Conservation (phyloP, 2,113 vertebrate genomes). For the Trichomycterus rosablanca region DNA sequence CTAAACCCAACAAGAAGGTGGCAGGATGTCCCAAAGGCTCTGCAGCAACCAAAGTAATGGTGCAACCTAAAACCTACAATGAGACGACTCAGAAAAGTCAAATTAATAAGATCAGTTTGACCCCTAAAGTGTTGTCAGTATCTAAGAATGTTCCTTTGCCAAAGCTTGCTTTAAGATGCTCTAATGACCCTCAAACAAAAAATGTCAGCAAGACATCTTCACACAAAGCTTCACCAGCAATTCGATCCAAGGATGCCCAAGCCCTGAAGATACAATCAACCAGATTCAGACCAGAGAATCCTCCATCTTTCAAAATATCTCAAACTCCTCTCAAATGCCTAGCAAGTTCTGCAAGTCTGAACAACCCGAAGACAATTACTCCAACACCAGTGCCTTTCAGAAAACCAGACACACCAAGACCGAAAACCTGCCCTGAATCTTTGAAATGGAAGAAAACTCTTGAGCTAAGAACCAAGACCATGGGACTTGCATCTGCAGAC, state of each 20-base stretch:
- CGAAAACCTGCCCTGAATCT: slow-evolving; percentile 1
- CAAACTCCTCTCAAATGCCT: neutral
- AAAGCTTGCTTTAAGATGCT: neutral
- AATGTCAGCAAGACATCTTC: neutral
- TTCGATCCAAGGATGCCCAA: too few species aligned
- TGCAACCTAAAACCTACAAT: neutral
- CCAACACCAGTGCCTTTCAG: neutral
- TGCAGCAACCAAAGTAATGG: neutral
- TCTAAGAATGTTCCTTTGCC: neutral
- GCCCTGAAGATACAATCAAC: neutral
- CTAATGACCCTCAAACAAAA: neutral
- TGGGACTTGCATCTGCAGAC: neutral
- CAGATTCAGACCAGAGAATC: neutral
- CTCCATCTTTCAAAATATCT: neutral
- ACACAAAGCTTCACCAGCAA: neutral
- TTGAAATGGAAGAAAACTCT: slow-evolving; percentile 12
- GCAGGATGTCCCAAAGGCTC: neutral
- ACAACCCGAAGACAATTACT: neutral
- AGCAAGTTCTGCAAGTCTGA: slow-evolving; percentile 3
- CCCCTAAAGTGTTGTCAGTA: neutral
- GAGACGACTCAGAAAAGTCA: neutral
- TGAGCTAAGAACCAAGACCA: neutral
- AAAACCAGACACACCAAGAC: slow-evolving; percentile 21
- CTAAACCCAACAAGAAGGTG: neutral
- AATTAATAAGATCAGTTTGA: neutral